These are phyloP conservation scores for Solenopsis invicta DNA, from an alignment of 1,140 invertebrate genomes.

Conservation along the genomic window DNA sequence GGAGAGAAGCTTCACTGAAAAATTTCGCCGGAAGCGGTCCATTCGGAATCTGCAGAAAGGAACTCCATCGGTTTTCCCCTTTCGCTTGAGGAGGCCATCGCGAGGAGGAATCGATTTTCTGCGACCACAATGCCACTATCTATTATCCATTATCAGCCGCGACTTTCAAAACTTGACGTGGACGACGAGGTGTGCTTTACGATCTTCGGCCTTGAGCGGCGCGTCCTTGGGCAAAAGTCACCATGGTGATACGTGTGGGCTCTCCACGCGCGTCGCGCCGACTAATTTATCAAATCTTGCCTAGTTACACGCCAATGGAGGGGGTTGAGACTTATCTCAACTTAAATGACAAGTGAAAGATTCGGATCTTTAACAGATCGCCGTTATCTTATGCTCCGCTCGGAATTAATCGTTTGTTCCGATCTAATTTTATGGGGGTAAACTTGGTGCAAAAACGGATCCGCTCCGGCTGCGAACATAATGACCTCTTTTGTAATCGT, in stretches of 20 bases:
- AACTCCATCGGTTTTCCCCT: constrained; percentile 43
- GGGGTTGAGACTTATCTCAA: background rate
- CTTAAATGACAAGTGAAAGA: background rate
- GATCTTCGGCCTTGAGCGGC: constrained; percentile 34
- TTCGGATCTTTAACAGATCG: background rate
- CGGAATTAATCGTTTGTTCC: constrained; percentile 25
- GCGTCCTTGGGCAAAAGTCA: constrained; percentile 27
- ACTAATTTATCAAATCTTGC: constrained; percentile 3
- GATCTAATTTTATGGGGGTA: constrained; percentile 13
- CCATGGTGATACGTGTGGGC: background rate
- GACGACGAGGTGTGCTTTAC: constrained; percentile 41
- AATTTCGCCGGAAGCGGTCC: constrained; percentile 52
- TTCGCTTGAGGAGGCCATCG: constrained; percentile 38
- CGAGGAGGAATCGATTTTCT: constrained; percentile 54
- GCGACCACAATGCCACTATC: constrained; percentile 53
- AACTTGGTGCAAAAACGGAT: constrained; percentile 12
- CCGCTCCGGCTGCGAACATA: background rate
- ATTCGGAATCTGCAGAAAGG: constrained; percentile 54
- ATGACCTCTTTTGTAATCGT: constrained; percentile 14
- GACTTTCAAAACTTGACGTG: constrained; percentile 48
- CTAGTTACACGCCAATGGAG: background rate
- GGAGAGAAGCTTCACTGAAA: constrained; percentile 46
- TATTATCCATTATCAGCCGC: constrained; percentile 56
- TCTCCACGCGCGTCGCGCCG: background rate
- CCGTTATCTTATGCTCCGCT: background rate